Evolutionary conservation across 2,113 vertebrate species (phyloP).

Genomic region (Corythoichthys haematopterus): DNA sequence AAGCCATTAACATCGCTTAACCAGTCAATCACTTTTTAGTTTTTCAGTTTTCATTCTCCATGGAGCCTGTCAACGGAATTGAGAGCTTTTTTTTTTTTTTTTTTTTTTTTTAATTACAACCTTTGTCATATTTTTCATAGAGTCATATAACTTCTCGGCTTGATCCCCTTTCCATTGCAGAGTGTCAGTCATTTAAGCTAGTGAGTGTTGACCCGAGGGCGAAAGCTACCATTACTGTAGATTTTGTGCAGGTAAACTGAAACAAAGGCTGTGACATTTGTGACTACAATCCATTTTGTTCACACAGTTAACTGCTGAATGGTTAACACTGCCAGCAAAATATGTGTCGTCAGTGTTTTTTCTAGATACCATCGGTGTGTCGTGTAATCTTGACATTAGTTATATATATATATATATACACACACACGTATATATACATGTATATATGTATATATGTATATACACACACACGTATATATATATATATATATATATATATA

Average conservation of each 20-base stretch:
- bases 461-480: too few species aligned
- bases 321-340: not conserved
- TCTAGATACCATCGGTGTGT: not conserved
- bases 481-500: too few species aligned
- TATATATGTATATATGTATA: too few species aligned
- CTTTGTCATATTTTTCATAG: too few species aligned
- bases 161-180: not conserved
- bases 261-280: not conserved
- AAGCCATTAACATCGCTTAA: conserved; percentile 9
- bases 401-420: too few species aligned
- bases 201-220: not conserved
- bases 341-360: not conserved
- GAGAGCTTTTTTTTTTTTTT: not conserved
- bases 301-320: not conserved
- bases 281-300: not conserved
- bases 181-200: too few species aligned
- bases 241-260: not conserved
- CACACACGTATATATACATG: too few species aligned
- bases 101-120: too few species aligned
- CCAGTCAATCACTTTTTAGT: not conserved
- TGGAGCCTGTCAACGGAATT: not conserved
- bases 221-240: not conserved
- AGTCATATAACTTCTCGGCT: too few species aligned
- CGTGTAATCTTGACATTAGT: too few species aligned
- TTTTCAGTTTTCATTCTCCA: not conserved